phyloP scores from a whole-genome alignment of 2,113 vertebrate species.

The Deroptyus accipitrinus region DNA sequence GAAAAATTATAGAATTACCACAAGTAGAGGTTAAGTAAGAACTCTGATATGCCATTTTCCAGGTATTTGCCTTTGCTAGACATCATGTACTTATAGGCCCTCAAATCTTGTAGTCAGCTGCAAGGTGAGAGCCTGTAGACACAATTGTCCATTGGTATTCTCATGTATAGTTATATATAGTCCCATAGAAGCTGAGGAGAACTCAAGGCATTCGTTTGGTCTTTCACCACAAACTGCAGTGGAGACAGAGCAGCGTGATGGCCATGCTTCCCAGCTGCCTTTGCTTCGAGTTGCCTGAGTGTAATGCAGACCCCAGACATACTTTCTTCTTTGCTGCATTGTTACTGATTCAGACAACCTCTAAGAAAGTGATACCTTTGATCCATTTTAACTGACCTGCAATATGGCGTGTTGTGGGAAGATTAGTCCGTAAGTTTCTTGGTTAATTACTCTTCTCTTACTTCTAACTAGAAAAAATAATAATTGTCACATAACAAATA shows the following conservation, averaged over 20 bases:
- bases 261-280: background rate
- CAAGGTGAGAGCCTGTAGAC: background rate
- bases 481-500: slow-evolving; percentile 8
- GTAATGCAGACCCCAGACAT: background rate
- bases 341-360: background rate
- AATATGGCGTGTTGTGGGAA: background rate
- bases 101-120: background rate
- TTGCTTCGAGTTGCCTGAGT: background rate
- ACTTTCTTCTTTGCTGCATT: background rate
- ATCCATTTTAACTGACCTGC: background rate
- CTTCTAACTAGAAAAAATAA: background rate
- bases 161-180: background rate
- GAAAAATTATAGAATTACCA: background rate
- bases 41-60: background rate
- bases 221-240: background rate
- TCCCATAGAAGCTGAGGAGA: background rate
- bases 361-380: background rate
- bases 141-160: background rate
- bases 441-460: slow-evolving; percentile 28
- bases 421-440: background rate
- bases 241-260: background rate
- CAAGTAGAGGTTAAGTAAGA: background rate
- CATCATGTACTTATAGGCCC: background rate
- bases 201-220: background rate
- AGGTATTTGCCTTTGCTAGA: background rate